Conservation (phyloP, 2,888 invertebrate genomes). For the Epsilonema sp. region DNA sequence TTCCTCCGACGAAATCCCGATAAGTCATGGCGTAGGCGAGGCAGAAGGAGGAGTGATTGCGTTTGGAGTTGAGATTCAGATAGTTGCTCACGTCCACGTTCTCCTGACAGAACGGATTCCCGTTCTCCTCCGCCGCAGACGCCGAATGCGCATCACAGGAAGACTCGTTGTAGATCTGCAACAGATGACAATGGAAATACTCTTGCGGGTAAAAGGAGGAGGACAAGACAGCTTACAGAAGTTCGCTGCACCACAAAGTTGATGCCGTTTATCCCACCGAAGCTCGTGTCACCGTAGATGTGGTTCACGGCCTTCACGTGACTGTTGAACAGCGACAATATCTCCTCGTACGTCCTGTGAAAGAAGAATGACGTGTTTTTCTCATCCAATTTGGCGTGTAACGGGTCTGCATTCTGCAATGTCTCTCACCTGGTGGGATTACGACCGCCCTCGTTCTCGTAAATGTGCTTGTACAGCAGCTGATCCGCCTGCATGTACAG, state of each 20-base stretch:
- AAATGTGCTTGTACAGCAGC: conserved; percentile 81
- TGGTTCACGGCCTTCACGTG: conserved; percentile 96
- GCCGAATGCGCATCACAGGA: conserved; percentile 1
- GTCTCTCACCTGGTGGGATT: conserved; percentile 26
- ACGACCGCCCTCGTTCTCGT: conserved; percentile 38
- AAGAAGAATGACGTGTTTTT: neutral
- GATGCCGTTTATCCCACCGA: conserved; percentile 83
- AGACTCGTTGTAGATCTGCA: conserved; percentile 1
- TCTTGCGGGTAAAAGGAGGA: conserved; percentile 2
- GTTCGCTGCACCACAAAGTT: conserved; percentile 84
- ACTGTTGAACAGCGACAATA: conserved; percentile 83
- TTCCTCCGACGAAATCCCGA: conserved; percentile 89
- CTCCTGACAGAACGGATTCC: conserved; percentile 56
- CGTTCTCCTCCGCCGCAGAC: conserved; percentile 7
- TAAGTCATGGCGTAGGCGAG: conserved; percentile 98
- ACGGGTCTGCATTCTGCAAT: neutral
- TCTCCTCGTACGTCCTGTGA: conserved; percentile 70
- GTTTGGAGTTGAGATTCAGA: conserved; percentile 83
- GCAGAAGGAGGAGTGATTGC: conserved; percentile 94
- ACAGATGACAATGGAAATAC: neutral
- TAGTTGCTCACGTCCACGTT: conserved; percentile 99
- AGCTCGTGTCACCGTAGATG: conserved; percentile 81
- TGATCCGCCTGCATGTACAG: conserved; percentile 96
- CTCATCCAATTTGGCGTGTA: neutral
- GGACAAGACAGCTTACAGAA: conserved; percentile 38